Conservation (phyloP, 1,140 invertebrate genomes). For the Carposina sasakii region DNA sequence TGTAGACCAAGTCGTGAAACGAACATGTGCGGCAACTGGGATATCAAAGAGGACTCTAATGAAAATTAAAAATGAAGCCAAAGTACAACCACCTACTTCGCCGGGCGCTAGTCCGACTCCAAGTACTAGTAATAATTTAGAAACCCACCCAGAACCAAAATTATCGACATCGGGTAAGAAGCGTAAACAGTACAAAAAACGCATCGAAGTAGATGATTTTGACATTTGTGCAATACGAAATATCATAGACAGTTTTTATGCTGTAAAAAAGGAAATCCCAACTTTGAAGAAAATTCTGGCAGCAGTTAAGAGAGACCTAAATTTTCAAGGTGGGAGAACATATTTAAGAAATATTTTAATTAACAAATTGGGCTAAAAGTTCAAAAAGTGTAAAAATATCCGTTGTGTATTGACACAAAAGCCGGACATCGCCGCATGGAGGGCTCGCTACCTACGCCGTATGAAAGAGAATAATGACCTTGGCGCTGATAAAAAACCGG, state of each 20-base stretch:
- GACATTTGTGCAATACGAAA: constrained; percentile 3
- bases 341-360: constrained; percentile 17
- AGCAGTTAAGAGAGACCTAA: constrained; percentile 12
- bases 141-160: background rate
- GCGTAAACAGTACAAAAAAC: background rate
- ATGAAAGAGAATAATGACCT: constrained; percentile 22
- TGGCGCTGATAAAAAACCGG: constrained; percentile 19
- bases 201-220: background rate
- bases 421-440: constrained; percentile 17
- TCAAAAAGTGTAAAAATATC: constrained; percentile 21
- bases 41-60: constrained; percentile 21
- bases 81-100: background rate
- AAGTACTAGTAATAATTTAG: constrained; percentile 1
- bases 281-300: constrained; percentile 15
- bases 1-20: constrained; percentile 19
- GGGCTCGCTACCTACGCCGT: constrained; percentile 15
- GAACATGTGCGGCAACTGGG: constrained; percentile 24
- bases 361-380: constrained; percentile 15
- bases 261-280: constrained; percentile 6
- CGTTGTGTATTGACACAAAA: constrained; percentile 12
- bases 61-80: constrained; percentile 21
- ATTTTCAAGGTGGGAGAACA: constrained; percentile 12
- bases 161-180: background rate
- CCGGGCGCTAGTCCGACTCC: background rate
- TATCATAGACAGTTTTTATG: constrained; percentile 11